phyloP scores from a whole-genome alignment of 2,888 invertebrate species.

The Icerya purchasi region DNA sequence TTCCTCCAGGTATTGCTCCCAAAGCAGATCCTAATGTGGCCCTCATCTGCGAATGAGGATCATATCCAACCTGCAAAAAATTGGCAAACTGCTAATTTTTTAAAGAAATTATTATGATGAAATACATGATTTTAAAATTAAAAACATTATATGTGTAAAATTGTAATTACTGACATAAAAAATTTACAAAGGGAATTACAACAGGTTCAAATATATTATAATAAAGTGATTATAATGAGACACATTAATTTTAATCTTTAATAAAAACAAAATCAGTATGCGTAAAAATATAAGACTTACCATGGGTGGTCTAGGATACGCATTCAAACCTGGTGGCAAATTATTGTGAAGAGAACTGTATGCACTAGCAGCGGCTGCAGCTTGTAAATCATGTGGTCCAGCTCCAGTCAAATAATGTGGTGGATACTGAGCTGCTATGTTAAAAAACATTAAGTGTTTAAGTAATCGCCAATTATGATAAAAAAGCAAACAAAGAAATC shows the following conservation, averaged over 20 bases:
- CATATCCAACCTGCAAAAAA: slow-evolving; percentile 36
- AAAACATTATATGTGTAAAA: too few relatives aligned
- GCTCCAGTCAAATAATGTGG: slow-evolving; percentile 36
- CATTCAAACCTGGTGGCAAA: slow-evolving; percentile 38
- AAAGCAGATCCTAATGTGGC: slow-evolving; percentile 35
- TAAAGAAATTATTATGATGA: too few relatives aligned
- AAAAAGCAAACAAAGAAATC: too few relatives aligned
- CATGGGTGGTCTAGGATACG: slow-evolving; percentile 40
- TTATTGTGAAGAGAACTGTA: slow-evolving; percentile 40
- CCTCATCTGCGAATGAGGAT: slow-evolving; percentile 43
- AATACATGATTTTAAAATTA: too few relatives aligned
- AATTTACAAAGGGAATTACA: too few relatives aligned
- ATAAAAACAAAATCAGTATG: too few relatives aligned
- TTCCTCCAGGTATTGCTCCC: slow-evolving; percentile 44
- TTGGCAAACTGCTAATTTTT: too few relatives aligned
- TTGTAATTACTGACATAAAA: too few relatives aligned
- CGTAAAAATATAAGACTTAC: slow-evolving; percentile 21
- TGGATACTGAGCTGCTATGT: slow-evolving; percentile 29
- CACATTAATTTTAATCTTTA: neutral
- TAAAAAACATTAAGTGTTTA: neutral
- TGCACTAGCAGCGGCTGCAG: slow-evolving; percentile 29
- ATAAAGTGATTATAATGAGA: too few relatives aligned
- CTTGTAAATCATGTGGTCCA: slow-evolving; percentile 32
- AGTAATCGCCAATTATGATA: neutral
- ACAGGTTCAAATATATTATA: too few relatives aligned